Percentiles rank a stretch among this genome's conserved stretches.
These are phyloP conservation scores for Diarsia brunnea DNA, from an alignment of 2,888 invertebrate genomes.

Conservation along the genomic window DNA sequence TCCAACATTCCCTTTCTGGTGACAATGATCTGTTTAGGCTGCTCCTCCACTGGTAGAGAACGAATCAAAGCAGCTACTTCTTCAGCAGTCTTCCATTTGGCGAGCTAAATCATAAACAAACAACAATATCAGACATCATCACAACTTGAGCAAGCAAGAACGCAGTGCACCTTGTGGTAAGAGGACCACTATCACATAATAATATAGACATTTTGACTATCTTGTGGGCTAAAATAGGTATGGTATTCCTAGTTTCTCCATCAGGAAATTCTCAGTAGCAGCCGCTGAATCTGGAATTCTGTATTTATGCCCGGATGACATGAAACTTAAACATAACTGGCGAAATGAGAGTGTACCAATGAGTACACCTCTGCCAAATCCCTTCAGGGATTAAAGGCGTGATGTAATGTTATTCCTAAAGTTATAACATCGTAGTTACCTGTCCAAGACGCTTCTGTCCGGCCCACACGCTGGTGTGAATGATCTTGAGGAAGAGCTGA, in stretches of 20 bases:
- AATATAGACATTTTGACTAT: background rate
- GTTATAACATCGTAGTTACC: slow-evolving; percentile 85
- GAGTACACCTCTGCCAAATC: too few species aligned
- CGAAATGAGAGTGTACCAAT: too few species aligned
- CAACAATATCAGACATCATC: background rate
- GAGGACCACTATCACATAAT: too few species aligned
- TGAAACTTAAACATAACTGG: too few species aligned
- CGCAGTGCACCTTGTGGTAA: background rate
- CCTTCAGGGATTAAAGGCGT: too few species aligned
- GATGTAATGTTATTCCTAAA: too few species aligned
- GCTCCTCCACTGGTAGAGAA: slow-evolving; percentile 99
- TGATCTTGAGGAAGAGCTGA: slow-evolving; percentile 99
- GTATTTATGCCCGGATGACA: too few species aligned
- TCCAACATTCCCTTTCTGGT: slow-evolving; percentile 99
- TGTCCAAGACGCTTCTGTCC: slow-evolving; percentile 99
- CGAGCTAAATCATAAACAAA: slow-evolving; percentile 91
- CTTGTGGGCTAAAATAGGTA: background rate
- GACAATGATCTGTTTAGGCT: slow-evolving; percentile 99
- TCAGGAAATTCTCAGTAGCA: too few species aligned
- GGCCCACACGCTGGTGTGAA: slow-evolving; percentile 99
- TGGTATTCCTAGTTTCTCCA: too few species aligned
- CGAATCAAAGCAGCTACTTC: slow-evolving; percentile 99
- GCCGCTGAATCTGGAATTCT: too few species aligned
- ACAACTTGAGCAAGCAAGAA: background rate
- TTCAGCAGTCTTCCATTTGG: slow-evolving; percentile 99